Base-by-base conservation (phyloP, 2,888 invertebrate genomes). In the Girardia tigrina region DNA sequence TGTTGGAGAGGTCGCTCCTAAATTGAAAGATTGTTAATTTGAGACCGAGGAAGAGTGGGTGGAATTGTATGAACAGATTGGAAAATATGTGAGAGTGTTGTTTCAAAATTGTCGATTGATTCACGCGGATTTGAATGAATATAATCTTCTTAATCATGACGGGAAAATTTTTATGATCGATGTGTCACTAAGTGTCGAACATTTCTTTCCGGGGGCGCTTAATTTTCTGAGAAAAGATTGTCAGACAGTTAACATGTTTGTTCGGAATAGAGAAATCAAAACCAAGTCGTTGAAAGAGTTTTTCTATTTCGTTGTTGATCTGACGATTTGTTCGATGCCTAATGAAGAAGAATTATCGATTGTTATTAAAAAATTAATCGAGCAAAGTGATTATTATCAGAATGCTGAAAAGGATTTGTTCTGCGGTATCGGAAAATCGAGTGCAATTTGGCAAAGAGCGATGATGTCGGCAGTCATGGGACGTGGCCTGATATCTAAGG, bases 71-170 rank as follows among this genome's bases (percentile, higher is more conserved):
- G 78, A 84, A 26, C 83, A 86, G 76, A 81, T 88, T 90, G 75
- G 88, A 26, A 79, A 89, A 29, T 89, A 92, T 82, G 92, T 99
- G 90, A 91, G 97, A 89, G 90, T 88, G 79, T 88, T 99, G 84
- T 99, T 91, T 82, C 91, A 94, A 79, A 89, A 91, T 80, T 94
- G 95, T 81, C 90, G 89, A 83, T 87, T 99, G 16, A 94, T 99
- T 0, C 98, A 99, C 84, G 98, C 95, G 0, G 98, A 98, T 87
- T 88, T 97, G 75, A 94, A 94, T 0, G 97, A 97, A 86, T 97
- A 91, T 81, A 97, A 97, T 86, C 87, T 98, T 78, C 85, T 97
- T 79, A 91, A 82, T 81, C 82, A 56, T 80, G 88, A 91, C 81
- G 90, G 90, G 0, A 88, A 90, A 80, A 85, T 91, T n/a, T 90